These are phyloP conservation scores for Eciton burchellii DNA, from an alignment of 1,140 invertebrate genomes.

Conservation along the genomic window DNA sequence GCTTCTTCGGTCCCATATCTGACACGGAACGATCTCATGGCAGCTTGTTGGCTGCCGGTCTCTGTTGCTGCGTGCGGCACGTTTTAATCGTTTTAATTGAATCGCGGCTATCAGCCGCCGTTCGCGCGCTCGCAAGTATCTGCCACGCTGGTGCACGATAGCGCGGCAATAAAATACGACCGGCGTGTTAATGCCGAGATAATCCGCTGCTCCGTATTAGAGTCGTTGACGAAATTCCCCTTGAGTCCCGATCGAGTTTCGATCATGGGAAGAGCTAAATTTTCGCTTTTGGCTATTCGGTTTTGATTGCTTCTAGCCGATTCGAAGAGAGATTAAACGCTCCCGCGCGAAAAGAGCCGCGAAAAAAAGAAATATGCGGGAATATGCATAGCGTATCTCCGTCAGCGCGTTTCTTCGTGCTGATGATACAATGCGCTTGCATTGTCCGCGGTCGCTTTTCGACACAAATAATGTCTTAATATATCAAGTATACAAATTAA, in stretches of 20 bases:
- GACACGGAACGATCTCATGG: conserved; percentile 50
- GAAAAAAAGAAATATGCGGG: too few species aligned
- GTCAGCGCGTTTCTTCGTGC: too few species aligned
- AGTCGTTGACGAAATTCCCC: not conserved
- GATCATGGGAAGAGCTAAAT: conserved; percentile 1
- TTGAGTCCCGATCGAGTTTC: not conserved
- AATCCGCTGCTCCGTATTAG: not conserved
- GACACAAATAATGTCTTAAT: too few species aligned
- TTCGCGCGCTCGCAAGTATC: conserved; percentile 25
- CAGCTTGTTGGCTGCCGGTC: conserved; percentile 32
- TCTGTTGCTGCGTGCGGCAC: not conserved
- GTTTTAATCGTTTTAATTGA: conserved; percentile 68
- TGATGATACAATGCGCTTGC: too few species aligned
- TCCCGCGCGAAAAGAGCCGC: too few species aligned
- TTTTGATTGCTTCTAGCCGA: too few species aligned
- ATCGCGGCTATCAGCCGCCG: conserved; percentile 61
- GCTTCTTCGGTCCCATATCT: conserved; percentile 13
- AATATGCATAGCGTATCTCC: too few species aligned
- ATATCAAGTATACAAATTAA: too few species aligned
- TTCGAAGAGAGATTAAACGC: too few species aligned
- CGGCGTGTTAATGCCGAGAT: not conserved
- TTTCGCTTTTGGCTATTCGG: too few species aligned
- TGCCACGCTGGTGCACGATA: conserved; percentile 51
- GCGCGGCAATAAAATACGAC: not conserved
- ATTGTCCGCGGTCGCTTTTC: too few species aligned